Base-by-base conservation (phyloP, 2,888 invertebrate genomes). In the Glaucopsyche alexis region DNA sequence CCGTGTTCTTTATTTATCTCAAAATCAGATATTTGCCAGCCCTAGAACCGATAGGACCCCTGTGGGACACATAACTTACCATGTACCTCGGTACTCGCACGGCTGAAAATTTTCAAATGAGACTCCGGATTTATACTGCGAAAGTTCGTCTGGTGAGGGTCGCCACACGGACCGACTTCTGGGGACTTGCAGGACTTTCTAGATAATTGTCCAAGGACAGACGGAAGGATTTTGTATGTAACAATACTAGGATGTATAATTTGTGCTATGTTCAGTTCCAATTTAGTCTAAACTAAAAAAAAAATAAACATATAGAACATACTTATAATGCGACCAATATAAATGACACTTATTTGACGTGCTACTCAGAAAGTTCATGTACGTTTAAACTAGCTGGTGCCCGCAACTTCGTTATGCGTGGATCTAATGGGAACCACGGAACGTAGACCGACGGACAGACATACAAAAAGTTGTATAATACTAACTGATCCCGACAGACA, bases 51-150 rank as follows among this genome's bases (percentile, higher is more conserved):
- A 29, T 29, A 29, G 9, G 16, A 8, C 45, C 19, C 69, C 64
- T 3, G 49, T 2, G 69, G 69, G 69, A 69, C 49, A 69, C 69
- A 69, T 69, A 49, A 49, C 19, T 69, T 29, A 49, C 42, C 67
- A 45, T 72, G 72, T 66, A 60, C 60, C 60, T 38, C 60, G 29
- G 60, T 16, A 14, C 60, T 60, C 60, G 60, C 38, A 72, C 72
- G 67, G 66, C 52, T 72, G 72, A 67, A 66, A 72, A 72, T 72
- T 66, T 72, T 72, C 67, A 72, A 72, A 67, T 72, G 72, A 72
- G 67, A 49, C 69, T 69, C 67, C 72, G 67, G 67, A 72, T 72
- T 72, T 72, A 64, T 71, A 72, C 66, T 52, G 42, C 42, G 49
- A 29, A 67, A 67, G 52, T 72, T 67, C 50, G 50, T 19, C 66